Evolutionary conservation across 2,888 invertebrate genomes (phyloP).

Genomic region (Archips crataeganus): DNA sequence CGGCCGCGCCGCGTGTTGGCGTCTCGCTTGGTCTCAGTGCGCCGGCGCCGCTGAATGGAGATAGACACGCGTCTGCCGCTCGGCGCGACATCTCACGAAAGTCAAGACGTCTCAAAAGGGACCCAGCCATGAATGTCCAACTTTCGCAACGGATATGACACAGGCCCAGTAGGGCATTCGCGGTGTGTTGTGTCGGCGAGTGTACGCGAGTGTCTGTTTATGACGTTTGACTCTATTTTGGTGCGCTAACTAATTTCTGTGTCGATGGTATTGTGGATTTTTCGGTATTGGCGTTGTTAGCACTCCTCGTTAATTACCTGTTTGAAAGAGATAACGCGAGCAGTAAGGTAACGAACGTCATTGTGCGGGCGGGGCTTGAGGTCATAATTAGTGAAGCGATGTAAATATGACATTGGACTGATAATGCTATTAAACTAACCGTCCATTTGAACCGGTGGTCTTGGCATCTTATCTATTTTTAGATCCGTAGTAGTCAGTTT

Average conservation of each 20-base stretch:
- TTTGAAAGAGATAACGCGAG: conserved; percentile 25
- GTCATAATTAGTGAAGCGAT: conserved; percentile 28
- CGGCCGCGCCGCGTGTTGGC: conserved; percentile 66
- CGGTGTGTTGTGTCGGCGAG: conserved; percentile 31
- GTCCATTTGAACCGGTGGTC: not conserved
- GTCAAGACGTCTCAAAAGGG: conserved; percentile 55
- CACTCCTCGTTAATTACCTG: conserved; percentile 32
- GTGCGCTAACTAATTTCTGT: conserved; percentile 40
- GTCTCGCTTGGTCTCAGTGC: conserved; percentile 63
- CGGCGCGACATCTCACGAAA: conserved; percentile 53
- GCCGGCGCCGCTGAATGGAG: conserved; percentile 75
- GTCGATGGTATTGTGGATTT: conserved; percentile 39
- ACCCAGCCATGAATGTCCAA: conserved; percentile 26
- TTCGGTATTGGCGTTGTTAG: conserved; percentile 36
- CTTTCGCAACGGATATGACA: conserved; percentile 42
- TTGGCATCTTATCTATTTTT: not conserved
- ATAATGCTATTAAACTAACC: not conserved
- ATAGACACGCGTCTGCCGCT: conserved; percentile 68
- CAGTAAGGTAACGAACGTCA: conserved; percentile 20
- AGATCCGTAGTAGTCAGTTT: not conserved
- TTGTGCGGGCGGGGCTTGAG: conserved; percentile 23
- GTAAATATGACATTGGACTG: not conserved
- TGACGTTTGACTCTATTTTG: conserved; percentile 42
- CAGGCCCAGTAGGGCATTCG: conserved; percentile 38
- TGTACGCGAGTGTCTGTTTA: conserved; percentile 36